These are phyloP conservation scores for Portevinia maculata DNA, from an alignment of 2,888 invertebrate species.

Conservation along the genomic window DNA sequence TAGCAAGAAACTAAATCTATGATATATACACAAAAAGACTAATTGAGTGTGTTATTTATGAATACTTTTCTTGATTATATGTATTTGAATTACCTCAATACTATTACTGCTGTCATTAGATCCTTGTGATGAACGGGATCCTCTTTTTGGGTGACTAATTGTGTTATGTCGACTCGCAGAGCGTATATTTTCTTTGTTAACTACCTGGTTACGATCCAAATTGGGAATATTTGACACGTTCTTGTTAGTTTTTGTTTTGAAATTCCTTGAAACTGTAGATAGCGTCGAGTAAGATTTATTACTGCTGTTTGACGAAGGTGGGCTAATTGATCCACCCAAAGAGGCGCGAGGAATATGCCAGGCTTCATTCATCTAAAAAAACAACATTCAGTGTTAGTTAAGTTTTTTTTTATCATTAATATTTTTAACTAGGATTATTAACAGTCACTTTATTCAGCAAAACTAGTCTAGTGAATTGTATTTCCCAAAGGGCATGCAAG, in stretches of 20 bases:
- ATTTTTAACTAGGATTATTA: too few species aligned
- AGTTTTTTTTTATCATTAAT: too few species aligned
- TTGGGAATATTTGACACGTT: constrained; percentile 1
- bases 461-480: constrained; percentile 64
- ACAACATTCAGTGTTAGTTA: too few species aligned
- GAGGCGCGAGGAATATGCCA: constrained; percentile 95
- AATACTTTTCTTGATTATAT: background rate
- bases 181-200: background rate
- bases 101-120: constrained; percentile 90
- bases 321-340: constrained; percentile 83
- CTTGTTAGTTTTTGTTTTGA: constrained; percentile 4
- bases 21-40: too few species aligned
- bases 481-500: too few species aligned
- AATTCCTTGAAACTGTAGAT: constrained; percentile 75
- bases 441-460: constrained; percentile 40
- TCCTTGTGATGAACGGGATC: constrained; percentile 87
- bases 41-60: background rate
- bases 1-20: too few species aligned
- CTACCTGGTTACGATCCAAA: constrained; percentile 7
- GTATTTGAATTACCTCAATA: constrained; percentile 87
- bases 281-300: constrained; percentile 80
- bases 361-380: constrained; percentile 82
- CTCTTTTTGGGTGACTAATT: constrained; percentile 79
- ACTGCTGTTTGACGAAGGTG: constrained; percentile 79
- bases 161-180: constrained; percentile 43